phyloP scores from a whole-genome alignment of 2,888 invertebrate genomes.

The Drosophila robusta region DNA sequence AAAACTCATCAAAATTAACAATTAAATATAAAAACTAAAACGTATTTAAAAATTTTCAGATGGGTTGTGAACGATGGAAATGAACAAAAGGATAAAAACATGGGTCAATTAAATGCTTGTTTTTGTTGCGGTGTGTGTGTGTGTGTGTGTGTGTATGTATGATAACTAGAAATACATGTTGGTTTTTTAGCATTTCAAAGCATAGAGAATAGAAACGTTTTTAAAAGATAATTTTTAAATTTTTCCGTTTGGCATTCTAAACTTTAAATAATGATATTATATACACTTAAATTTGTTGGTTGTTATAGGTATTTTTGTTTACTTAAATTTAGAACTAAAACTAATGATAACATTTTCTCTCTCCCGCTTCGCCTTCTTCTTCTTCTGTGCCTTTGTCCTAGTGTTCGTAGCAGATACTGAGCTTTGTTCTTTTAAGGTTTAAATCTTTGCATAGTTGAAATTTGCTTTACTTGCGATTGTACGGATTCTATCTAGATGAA shows the following conservation, averaged over 20 bases:
- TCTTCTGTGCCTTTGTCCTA: constrained; percentile 19
- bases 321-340: constrained; percentile 77
- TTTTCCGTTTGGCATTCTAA: constrained; percentile 25
- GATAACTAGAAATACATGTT: constrained; percentile 9
- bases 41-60: constrained; percentile 11
- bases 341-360: constrained; percentile 74
- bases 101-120: constrained; percentile 24
- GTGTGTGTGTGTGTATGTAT: constrained; percentile 12
- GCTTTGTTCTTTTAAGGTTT: constrained; percentile 27
- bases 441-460: constrained; percentile 30
- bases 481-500: constrained; percentile 27
- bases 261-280: constrained; percentile 57
- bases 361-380: not conserved
- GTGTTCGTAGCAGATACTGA: constrained; percentile 58
- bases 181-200: constrained; percentile 1
- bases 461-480: constrained; percentile 7
- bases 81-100: constrained; percentile 24
- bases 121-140: constrained; percentile 6
- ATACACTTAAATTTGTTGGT: constrained; percentile 48
- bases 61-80: constrained; percentile 43
- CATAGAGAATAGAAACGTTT: not conserved
- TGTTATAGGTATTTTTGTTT: constrained; percentile 24
- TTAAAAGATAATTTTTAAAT: not conserved
- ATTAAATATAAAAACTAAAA: constrained; percentile 34
- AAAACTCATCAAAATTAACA: constrained; percentile 45